Evolutionary conservation across 30 jellyfish, hydroid and myxozoan genomes (phyloP), one percentile per base, ranked within the genome.

Genomic region (Nemopilema nomurai): DNA sequence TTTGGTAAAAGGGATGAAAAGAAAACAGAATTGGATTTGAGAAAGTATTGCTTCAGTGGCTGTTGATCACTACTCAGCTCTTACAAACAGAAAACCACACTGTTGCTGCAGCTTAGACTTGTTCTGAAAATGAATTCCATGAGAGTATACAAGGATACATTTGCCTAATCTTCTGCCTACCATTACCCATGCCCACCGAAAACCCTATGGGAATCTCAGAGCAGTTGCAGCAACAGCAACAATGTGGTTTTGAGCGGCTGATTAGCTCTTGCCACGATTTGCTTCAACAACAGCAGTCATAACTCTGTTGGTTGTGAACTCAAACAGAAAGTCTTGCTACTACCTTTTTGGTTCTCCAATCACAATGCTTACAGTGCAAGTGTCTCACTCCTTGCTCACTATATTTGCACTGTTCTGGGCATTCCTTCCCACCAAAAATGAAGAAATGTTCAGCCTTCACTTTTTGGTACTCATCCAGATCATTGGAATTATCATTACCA

Each of bases 271-370:
- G 57, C 6, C 6, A 3, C 13, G 57, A 3, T 41, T 41, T 41
- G 57, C 57, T 41, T 41, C 13, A 3, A 18, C 73, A 19, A n/a
- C 73, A 19, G 29, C 29, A 63, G 6, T 3, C 27, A 63, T 63
- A 63, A 19, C 8, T 16, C 13, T 41, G 57, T 41, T 41, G 6
- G 57, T 41, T 41, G 57, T 41, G 13, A 41, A 41, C 9, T 41
- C 57, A 41, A 52, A 31, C 62, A 26, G 63, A 21, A 64, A 24
- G 27, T 25, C 62, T 16, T 29, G 31, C 0, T 8, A 63, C 76
- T 74, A 84, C 93, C 93, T 84, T 84, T 71, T 84, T 84, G 18
- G 93, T 84, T 74, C 93, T 74, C 93, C 93, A 84, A n/a, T 84
- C 87, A 51, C 93, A 84, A 30, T 84, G 93, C 82, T 84, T 84